Base-by-base conservation (phyloP, 2,797 vertebrate genomes). In the Streptopelia turtur region DNA sequence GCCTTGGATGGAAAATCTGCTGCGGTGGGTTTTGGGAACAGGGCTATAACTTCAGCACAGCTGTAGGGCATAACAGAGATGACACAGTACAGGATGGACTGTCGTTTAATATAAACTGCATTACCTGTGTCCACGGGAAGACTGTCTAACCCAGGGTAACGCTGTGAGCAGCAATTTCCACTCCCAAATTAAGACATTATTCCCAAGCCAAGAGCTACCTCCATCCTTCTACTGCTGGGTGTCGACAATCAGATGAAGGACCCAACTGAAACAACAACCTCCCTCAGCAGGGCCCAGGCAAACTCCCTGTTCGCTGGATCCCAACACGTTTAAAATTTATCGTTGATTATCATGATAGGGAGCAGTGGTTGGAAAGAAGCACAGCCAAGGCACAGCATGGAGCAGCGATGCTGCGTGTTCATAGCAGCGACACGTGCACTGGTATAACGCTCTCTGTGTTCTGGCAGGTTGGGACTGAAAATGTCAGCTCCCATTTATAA, bases 371-470 rank as follows among this genome's bases (percentile, higher is more conserved):
- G 85, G 82, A 65, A 79, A 23, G 0, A 2, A 87, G 41, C 50
- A 28, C 0, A 1, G 72, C 80, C 80, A 68, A 81, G 77, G 69
- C 88, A 24, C 90, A 78, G 72, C 20, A 0, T 17, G 31, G 45
- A 65, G 63, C 84, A 27, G 31, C 0, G 3, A 45, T 20, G 52
- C 81, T 60, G 66, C 1, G 0, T 2, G 16, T 27, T 89, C 2
- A 0, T 20, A 56, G 52, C 1, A 1, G 50, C 1, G 0, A 50
- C 23, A 21, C 3, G 0, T n/a, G 53, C 23, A 5, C 31, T n/a
- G 56, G 7, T 63, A 6, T 20, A 65, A 63, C 16, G 6, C 11
- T 21, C 24, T 52, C 49, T 22, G 21, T 18, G 11, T 57, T 63
- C n/a, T 31, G 75, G 57, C 76, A 71, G 60, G 47, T 56, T 28